Evolutionary conservation across 2,888 invertebrate genomes (phyloP).

Genomic region (Drosophila hamatofila): DNA sequence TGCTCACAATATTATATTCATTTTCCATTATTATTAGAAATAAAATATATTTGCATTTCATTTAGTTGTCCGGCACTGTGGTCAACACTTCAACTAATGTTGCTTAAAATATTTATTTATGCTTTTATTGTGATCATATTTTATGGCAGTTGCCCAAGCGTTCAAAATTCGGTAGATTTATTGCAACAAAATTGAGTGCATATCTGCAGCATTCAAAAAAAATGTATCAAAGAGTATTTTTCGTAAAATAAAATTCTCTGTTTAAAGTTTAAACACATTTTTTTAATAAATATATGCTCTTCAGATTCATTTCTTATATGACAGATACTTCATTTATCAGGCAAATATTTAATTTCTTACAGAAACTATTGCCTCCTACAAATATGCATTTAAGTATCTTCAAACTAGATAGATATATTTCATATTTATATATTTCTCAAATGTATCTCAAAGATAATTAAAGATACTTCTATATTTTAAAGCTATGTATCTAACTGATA

Average conservation of each 20-base stretch:
- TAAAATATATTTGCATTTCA: constrained; percentile 56
- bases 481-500: too few relatives aligned
- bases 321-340: background rate
- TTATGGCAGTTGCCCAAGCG: background rate
- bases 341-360: background rate
- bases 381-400: background rate
- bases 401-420: too few relatives aligned
- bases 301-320: background rate
- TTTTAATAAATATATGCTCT: background rate
- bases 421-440: too few relatives aligned
- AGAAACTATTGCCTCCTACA: background rate
- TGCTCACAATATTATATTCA: constrained; percentile 41
- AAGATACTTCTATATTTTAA: too few relatives aligned
- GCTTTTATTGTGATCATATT: background rate
- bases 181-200: background rate
- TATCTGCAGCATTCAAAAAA: background rate
- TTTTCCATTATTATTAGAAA: constrained; percentile 51
- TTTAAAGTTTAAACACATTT: background rate
- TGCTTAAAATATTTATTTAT: background rate
- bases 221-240: too few relatives aligned
- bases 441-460: too few relatives aligned
- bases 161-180: background rate
- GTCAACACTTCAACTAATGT: background rate
- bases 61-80: constrained; percentile 30
- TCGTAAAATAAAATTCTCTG: background rate